These are phyloP conservation scores for Acanthosepion esculentum DNA, from an alignment of 2,888 invertebrate genomes.

Conservation along the genomic window DNA sequence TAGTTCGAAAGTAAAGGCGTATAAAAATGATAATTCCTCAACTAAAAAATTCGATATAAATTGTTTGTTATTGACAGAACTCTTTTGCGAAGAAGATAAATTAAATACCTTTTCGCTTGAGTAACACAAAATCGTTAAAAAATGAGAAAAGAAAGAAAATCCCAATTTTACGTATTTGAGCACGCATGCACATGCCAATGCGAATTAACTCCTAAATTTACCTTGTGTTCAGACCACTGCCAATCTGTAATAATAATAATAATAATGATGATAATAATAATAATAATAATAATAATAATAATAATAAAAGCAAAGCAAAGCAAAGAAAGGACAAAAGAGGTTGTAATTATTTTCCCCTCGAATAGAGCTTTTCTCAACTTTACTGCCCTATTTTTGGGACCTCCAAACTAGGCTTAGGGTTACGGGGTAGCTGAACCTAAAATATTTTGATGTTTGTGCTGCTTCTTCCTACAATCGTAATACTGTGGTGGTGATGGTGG, in stretches of 20 bases:
- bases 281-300: accelerated
- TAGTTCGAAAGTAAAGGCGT: no score
- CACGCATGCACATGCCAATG: neutral
- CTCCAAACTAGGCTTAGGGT: neutral
- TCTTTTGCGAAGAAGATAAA: no score
- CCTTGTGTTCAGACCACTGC: neutral
- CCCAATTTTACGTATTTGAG: neutral
- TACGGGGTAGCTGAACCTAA: neutral
- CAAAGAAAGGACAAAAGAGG: neutral
- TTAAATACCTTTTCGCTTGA: neutral
- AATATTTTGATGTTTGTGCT: neutral
- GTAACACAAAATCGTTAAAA: neutral
- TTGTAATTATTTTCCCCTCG: neutral
- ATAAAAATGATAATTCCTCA: no score
- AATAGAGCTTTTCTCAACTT: neutral
- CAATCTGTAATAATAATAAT: neutral
- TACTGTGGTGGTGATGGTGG: neutral
- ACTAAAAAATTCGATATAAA: no score
- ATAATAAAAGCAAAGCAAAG: neutral
- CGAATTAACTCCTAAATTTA: neutral
- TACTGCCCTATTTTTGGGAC: neutral
- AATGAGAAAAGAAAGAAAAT: neutral
- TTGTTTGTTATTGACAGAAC: no score
- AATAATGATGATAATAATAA: neutral
- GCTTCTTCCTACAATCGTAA: neutral